Percentiles rank a stretch among this genome's conserved stretches.
Conservation (phyloP, 2,888 invertebrate genomes). For the Carabus problematicus region DNA sequence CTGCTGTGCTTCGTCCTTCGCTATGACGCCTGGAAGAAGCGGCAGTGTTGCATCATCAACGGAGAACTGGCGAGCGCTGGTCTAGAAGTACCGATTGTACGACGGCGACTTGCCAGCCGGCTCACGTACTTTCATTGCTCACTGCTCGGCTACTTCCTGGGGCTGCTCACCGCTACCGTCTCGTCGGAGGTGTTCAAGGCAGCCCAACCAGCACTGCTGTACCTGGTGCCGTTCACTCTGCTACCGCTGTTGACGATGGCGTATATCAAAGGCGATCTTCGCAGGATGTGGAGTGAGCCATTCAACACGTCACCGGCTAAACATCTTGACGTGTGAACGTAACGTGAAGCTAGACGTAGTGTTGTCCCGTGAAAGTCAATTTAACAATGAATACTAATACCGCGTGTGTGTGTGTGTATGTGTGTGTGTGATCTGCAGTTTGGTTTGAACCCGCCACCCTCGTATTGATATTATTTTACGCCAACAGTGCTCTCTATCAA, state of each 20-base stretch:
- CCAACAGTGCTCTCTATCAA: too few relatives aligned
- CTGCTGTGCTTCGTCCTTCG: conserved; percentile 94
- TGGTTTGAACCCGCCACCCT: too few relatives aligned
- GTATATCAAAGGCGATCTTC: conserved; percentile 96
- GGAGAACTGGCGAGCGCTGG: neutral
- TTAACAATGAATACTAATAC: too few relatives aligned
- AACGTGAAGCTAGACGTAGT: neutral
- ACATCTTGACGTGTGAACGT: conserved; percentile 78
- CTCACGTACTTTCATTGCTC: conserved; percentile 98
- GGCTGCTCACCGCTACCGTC: conserved; percentile 94
- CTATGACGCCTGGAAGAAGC: conserved; percentile 94
- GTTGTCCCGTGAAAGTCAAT: too few relatives aligned
- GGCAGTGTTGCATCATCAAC: conserved; percentile 64
- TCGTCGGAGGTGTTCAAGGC: conserved; percentile 98
- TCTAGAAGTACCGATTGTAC: conserved; percentile 10
- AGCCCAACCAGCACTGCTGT: conserved; percentile 95
- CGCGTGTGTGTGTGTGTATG: too few relatives aligned
- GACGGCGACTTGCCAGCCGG: conserved; percentile 60
- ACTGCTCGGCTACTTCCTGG: conserved; percentile 94
- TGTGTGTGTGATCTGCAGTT: too few relatives aligned
- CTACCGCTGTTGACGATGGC: conserved; percentile 97
- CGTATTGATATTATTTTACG: too few relatives aligned
- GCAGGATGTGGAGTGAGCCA: conserved; percentile 98
- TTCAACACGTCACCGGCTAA: conserved; percentile 85
- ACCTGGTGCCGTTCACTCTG: conserved; percentile 96